Evolutionary conservation across 2,888 invertebrate species (phyloP).

Genomic region (Schrankia costaestrigalis): DNA sequence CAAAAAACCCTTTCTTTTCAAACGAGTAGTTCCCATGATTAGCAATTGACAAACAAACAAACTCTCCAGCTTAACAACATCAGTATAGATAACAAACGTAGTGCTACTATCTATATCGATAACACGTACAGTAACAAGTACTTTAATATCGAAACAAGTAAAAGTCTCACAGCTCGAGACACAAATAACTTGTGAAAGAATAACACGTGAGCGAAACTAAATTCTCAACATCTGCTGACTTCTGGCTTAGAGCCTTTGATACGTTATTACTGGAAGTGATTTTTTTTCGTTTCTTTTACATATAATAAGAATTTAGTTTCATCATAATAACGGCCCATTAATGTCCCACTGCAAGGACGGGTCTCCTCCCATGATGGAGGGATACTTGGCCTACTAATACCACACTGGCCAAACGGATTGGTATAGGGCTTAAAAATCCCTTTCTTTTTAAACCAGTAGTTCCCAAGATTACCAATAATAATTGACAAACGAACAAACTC

Average conservation of each 20-base stretch:
- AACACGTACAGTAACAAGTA: constrained; percentile 17
- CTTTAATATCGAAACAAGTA: constrained; percentile 28
- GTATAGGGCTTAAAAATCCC: too few species aligned
- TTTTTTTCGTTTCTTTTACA: background rate
- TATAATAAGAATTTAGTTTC: background rate
- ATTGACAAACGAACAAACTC: too few species aligned
- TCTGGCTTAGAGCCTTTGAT: constrained; percentile 29
- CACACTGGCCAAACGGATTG: too few species aligned
- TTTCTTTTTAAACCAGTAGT: too few species aligned
- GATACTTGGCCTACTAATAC: too few species aligned
- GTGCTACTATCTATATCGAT: constrained; percentile 16
- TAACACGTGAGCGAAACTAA: constrained; percentile 64
- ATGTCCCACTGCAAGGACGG: background rate
- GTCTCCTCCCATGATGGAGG: too few species aligned
- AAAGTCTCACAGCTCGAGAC: constrained; percentile 32
- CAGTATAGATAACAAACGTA: background rate
- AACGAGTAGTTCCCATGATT: too few species aligned
- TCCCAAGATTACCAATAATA: too few species aligned
- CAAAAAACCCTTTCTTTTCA: too few species aligned
- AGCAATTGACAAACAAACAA: background rate
- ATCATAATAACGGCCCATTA: background rate
- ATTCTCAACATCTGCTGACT: constrained; percentile 63
- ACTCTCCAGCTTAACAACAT: background rate
- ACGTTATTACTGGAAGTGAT: constrained; percentile 26
- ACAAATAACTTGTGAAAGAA: constrained; percentile 63